Conservation (phyloP, 2,113 vertebrate species). For the Thunnus maccoyii region DNA sequence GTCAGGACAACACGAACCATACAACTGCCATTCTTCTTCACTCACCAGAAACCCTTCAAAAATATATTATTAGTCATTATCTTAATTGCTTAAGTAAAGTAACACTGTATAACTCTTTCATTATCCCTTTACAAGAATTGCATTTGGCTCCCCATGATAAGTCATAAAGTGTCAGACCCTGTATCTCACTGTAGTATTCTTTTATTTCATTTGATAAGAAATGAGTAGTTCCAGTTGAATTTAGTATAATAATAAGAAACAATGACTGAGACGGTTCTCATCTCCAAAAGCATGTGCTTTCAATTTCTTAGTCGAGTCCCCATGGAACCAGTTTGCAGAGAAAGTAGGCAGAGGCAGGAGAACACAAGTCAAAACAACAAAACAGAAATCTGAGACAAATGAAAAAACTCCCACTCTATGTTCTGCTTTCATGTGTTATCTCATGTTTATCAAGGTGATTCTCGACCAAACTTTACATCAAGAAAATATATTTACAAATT, state of each 20-base stretch:
- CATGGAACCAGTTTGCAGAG: background rate
- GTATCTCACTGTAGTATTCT: no score
- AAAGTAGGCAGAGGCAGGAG: background rate
- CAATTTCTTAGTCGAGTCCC: conserved; percentile 9
- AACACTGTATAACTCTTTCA: background rate
- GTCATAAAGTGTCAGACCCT: background rate
- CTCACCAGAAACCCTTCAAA: background rate
- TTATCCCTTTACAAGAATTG: background rate
- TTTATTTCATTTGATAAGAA: background rate
- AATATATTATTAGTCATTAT: background rate
- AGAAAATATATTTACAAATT: background rate
- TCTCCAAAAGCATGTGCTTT: conserved; percentile 48
- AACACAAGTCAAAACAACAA: background rate
- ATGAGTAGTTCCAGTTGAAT: background rate
- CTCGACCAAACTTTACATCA: no score
- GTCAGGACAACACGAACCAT: background rate
- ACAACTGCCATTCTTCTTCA: background rate
- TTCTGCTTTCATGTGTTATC: background rate
- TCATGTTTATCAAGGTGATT: background rate
- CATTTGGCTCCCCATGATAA: background rate
- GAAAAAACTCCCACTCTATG: background rate
- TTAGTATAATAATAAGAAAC: background rate
- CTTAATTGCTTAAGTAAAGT: background rate
- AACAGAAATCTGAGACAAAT: conserved; percentile 27
- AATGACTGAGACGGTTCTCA: background rate